A percentile compares a stretch with the other conserved stretches of the same genome.
These are phyloP conservation scores for Coturnix japonica DNA, from an alignment of 2,113 vertebrate genomes.

Conservation along the genomic window DNA sequence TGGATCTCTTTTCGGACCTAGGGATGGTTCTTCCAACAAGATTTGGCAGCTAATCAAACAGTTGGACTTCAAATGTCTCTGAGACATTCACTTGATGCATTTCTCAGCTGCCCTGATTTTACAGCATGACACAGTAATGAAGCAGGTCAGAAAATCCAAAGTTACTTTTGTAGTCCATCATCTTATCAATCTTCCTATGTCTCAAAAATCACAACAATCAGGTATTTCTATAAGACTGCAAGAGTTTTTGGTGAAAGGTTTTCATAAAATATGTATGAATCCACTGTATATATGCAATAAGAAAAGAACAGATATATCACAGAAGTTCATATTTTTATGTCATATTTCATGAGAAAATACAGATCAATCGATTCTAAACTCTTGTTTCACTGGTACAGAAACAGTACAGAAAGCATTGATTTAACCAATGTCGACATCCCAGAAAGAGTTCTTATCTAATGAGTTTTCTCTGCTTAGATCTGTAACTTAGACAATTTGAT, in stretches of 20 bases:
- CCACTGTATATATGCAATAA: neutral
- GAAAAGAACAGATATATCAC: conserved; percentile 32
- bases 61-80: neutral
- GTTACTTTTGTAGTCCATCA: neutral
- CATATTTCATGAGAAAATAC: conserved; percentile 34
- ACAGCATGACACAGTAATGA: neutral
- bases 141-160: neutral
- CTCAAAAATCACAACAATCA: neutral
- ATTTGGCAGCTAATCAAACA: neutral
- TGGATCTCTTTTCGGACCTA: neutral
- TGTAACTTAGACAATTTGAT: neutral
- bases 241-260: conserved; percentile 27
- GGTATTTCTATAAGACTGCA: neutral
- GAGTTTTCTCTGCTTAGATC: neutral
- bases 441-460: neutral
- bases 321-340: conserved; percentile 31
- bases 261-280: conserved; percentile 62
- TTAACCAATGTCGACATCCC: conserved; percentile 23
- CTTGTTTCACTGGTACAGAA: neutral
- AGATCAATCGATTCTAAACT: conserved; percentile 28
- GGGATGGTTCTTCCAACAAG: neutral
- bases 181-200: neutral
- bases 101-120: neutral
- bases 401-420: neutral
- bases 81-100: neutral